phyloP scores from a whole-genome alignment of 2,888 invertebrate species.

The Coenonympha arcania region DNA sequence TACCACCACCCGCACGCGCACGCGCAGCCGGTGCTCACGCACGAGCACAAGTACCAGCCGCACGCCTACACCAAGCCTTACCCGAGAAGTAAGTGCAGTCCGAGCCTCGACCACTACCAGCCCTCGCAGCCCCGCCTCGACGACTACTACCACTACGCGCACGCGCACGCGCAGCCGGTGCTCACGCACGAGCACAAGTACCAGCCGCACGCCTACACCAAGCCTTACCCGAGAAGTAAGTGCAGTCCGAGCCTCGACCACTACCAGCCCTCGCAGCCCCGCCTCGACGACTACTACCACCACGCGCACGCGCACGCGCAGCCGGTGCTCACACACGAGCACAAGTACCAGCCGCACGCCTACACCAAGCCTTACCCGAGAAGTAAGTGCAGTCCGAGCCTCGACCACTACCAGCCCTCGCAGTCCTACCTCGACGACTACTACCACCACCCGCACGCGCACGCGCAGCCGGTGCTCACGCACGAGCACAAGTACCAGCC shows the following conservation, averaged over 20 bases:
- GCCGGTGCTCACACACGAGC: slow-evolving; percentile 73
- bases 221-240: slow-evolving; percentile 81
- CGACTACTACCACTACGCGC: no score
- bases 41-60: slow-evolving; percentile 83
- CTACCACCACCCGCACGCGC: slow-evolving; percentile 79
- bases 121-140: no score
- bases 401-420: no score
- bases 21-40: slow-evolving; percentile 72
- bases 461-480: slow-evolving; percentile 74
- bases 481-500: slow-evolving; percentile 83
- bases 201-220: slow-evolving; percentile 79
- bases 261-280: no score
- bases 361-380: slow-evolving; percentile 82
- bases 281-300: no score
- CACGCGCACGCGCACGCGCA: slow-evolving; percentile 80
- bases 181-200: slow-evolving; percentile 80
- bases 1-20: slow-evolving; percentile 82
- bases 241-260: no score
- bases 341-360: slow-evolving; percentile 81
- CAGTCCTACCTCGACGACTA: no score
- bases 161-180: slow-evolving; percentile 77
- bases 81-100: slow-evolving; percentile 74
- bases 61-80: slow-evolving; percentile 81
- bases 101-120: no score
- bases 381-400: slow-evolving; percentile 67